These are phyloP conservation scores for Teleiodes luculella DNA, from an alignment of 2,888 invertebrate species.

Conservation along the genomic window DNA sequence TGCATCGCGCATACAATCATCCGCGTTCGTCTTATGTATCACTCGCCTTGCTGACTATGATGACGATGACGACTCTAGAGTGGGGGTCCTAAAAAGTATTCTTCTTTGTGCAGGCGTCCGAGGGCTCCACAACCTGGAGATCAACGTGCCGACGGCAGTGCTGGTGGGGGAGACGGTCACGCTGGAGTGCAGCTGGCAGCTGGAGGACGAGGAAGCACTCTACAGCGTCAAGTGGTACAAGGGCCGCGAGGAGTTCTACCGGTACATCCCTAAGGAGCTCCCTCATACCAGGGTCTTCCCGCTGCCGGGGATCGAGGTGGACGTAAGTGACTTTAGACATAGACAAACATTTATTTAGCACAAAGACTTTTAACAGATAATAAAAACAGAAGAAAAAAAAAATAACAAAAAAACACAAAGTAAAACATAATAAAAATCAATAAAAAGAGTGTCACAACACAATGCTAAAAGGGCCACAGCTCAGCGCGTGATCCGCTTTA, in stretches of 20 bases:
- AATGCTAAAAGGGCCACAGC: no score
- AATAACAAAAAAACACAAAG: no score
- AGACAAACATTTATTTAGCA: no score
- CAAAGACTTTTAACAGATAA: no score
- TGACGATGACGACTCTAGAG: no score
- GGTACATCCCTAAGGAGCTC: constrained; percentile 88
- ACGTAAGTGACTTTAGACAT: constrained; percentile 80
- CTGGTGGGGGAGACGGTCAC: constrained; percentile 85
- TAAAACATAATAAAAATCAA: no score
- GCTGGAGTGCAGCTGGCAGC: constrained; percentile 85
- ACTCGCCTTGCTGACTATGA: no score
- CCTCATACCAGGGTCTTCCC: constrained; percentile 87
- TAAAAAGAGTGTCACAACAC: no score
- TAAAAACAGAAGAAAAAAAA: neutral
- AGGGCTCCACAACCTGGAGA: constrained; percentile 83
- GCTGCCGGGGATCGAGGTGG: constrained; percentile 83
- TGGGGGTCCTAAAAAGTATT: no score
- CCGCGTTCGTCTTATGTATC: no score
- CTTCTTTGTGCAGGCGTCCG: constrained; percentile 63
- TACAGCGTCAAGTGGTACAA: constrained; percentile 92
- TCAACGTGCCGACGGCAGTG: constrained; percentile 85
- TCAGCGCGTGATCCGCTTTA: no score
- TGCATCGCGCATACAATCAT: no score
- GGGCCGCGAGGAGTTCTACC: constrained; percentile 86
- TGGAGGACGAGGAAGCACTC: constrained; percentile 83